These are phyloP conservation scores for Acipenser ruthenus DNA, from an alignment of 2,797 vertebrate species.

Conservation along the genomic window DNA sequence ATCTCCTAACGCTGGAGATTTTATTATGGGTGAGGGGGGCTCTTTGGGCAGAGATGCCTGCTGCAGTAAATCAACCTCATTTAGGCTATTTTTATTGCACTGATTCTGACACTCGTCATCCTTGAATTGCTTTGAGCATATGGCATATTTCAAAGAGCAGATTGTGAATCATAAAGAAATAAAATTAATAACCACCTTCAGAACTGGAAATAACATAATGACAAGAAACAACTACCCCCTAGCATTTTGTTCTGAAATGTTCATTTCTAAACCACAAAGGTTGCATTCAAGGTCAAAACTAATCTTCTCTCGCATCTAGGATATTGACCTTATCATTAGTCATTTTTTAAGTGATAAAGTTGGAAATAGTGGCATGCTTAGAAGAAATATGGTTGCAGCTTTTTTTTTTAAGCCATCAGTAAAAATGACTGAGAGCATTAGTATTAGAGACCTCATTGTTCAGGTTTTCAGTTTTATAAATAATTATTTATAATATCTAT, in stretches of 20 bases:
- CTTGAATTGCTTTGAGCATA: constrained; percentile 86
- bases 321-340: constrained; percentile 40
- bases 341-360: constrained; percentile 40
- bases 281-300: constrained; percentile 66
- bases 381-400: background rate
- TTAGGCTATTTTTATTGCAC: constrained; percentile 86
- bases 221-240: constrained; percentile 69
- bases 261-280: constrained; percentile 52
- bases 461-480: background rate
- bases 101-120: constrained; percentile 87
- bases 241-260: constrained; percentile 48
- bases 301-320: constrained; percentile 51
- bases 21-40: constrained; percentile 32
- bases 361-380: constrained; percentile 22
- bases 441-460: background rate
- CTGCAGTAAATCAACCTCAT: constrained; percentile 82
- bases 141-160: constrained; percentile 89
- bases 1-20: constrained; percentile 36
- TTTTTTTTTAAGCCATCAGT: background rate
- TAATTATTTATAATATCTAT: too few relatives aligned
- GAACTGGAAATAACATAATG: constrained; percentile 78
- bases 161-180: constrained; percentile 89
- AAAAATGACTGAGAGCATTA: background rate
- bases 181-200: constrained; percentile 85
- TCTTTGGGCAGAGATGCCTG: constrained; percentile 55